Conservation (phyloP, 2,797 vertebrate species). For the Lacerta bilineata region DNA sequence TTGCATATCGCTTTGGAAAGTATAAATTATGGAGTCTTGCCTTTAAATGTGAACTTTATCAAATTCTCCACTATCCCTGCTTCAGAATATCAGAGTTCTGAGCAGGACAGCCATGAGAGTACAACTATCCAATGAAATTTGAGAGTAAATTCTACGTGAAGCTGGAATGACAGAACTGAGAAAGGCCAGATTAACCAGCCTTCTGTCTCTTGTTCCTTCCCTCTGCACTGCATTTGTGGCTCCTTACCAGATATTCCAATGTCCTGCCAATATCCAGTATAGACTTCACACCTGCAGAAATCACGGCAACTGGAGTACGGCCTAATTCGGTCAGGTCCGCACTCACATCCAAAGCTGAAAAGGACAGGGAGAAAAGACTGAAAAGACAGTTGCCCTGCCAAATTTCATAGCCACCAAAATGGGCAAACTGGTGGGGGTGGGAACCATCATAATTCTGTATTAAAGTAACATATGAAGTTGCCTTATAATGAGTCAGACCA, state of each 20-base stretch:
- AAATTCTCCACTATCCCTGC: background rate
- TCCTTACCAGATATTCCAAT: conserved; percentile 90
- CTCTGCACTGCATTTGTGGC: background rate
- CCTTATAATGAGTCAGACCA: background rate
- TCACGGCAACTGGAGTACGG: conserved; percentile 88
- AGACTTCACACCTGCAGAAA: conserved; percentile 92
- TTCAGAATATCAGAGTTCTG: background rate
- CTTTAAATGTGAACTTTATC: background rate
- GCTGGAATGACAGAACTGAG: background rate
- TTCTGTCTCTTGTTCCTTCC: conserved; percentile 19
- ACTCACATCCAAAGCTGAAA: conserved; percentile 90
- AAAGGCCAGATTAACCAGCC: background rate
- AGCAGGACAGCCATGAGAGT: background rate
- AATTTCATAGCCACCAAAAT: background rate
- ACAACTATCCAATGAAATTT: no score
- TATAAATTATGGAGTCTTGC: no score
- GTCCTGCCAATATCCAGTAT: conserved; percentile 93
- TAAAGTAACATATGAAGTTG: no score
- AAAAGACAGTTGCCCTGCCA: background rate
- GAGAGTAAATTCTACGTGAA: background rate
- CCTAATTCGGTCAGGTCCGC: conserved; percentile 92
- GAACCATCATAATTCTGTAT: background rate
- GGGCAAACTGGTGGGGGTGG: background rate
- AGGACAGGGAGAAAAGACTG: conserved; percentile 35
- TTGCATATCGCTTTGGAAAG: no score